phyloP scores from a whole-genome alignment of 1,140 invertebrate genomes.

The Nasonia giraulti region DNA sequence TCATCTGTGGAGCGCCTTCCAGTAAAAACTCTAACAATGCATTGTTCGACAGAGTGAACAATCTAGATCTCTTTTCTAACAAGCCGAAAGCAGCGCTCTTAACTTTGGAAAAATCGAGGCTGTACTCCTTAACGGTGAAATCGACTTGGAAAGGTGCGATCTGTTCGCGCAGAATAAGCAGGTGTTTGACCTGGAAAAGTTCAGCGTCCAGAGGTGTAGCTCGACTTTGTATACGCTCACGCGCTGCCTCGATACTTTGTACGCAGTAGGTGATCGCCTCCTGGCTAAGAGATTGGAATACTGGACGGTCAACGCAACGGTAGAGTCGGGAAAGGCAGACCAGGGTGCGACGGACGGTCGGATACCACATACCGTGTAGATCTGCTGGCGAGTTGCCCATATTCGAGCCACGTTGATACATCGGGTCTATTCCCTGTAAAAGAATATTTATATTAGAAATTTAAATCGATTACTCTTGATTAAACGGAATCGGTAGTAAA shows the following conservation, averaged over 20 bases:
- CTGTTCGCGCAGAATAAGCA: conserved; percentile 97
- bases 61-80: conserved; percentile 87
- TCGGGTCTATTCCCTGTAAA: conserved; percentile 62
- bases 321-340: conserved; percentile 96
- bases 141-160: conserved; percentile 99
- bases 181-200: conserved; percentile 98
- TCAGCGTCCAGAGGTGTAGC: conserved; percentile 91
- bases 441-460: background rate
- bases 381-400: conserved; percentile 89
- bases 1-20: conserved; percentile 93
- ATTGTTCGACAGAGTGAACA: conserved; percentile 94
- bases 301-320: conserved; percentile 94
- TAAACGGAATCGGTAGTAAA: background rate
- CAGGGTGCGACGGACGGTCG: conserved; percentile 94
- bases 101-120: conserved; percentile 92
- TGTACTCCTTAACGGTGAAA: conserved; percentile 93
- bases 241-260: conserved; percentile 89
- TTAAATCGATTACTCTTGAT: background rate
- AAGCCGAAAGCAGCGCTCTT: conserved; percentile 91
- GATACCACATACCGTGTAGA: conserved; percentile 99
- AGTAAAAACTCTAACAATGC: conserved; percentile 93
- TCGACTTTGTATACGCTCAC: conserved; percentile 79
- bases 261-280: conserved; percentile 95
- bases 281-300: conserved; percentile 97
- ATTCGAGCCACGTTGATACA: conserved; percentile 60